Percentiles rank a stretch among this genome's conserved stretches.
Conservation (phyloP, 2,888 invertebrate species). For the Ichneumon xanthorius region DNA sequence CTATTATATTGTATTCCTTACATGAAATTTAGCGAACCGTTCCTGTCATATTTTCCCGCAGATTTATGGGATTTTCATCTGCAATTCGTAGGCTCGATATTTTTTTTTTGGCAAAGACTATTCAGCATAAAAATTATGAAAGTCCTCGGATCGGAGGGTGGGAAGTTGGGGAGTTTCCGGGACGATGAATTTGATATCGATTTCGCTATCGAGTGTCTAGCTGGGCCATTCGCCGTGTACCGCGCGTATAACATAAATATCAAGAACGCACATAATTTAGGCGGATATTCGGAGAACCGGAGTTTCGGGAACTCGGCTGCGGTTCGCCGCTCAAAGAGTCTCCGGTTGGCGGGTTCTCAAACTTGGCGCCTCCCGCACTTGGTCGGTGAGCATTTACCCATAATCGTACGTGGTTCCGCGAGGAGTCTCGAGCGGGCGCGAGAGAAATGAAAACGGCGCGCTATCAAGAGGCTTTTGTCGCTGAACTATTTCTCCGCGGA, state of each 20-base stretch:
- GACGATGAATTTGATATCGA: too few species aligned
- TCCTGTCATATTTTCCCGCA: too few species aligned
- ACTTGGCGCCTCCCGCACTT: slow-evolving; percentile 39
- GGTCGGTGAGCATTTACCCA: slow-evolving; percentile 24
- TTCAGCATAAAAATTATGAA: too few species aligned
- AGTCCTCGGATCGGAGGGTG: too few species aligned
- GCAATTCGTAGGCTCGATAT: too few species aligned
- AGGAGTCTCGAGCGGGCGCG: slow-evolving; percentile 5
- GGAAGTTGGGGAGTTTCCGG: too few species aligned
- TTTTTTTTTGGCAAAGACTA: too few species aligned
- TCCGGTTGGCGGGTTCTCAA: slow-evolving; percentile 40
- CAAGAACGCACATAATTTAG: slow-evolving; percentile 11
- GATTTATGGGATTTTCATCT: too few species aligned
- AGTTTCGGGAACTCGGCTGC: slow-evolving; percentile 71
- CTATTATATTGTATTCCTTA: too few species aligned
- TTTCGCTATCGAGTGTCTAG: too few species aligned
- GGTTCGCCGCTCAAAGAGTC: slow-evolving; percentile 75
- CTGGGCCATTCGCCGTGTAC: too few species aligned
- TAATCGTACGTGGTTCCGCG: slow-evolving; percentile 35
- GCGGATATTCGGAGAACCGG: slow-evolving; percentile 45
- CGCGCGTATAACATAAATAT: background rate
- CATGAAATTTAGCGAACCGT: too few species aligned
- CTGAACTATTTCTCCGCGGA: slow-evolving; percentile 54
- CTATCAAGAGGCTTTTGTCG: slow-evolving; percentile 48
- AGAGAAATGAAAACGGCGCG: slow-evolving; percentile 50